These are phyloP conservation scores for Lordiphosa mommai DNA, from an alignment of 1,140 invertebrate species.

Conservation along the genomic window DNA sequence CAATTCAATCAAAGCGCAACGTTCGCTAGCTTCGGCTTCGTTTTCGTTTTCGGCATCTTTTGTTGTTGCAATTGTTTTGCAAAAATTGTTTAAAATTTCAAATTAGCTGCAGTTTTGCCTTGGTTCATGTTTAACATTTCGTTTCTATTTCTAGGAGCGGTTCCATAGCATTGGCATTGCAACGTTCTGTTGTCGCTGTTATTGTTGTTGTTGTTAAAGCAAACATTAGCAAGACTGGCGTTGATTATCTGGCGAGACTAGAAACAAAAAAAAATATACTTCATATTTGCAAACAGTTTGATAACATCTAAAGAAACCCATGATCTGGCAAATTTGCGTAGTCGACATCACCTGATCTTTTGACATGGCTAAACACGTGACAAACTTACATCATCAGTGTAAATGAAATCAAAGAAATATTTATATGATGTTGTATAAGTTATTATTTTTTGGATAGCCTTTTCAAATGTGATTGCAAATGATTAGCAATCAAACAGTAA, in stretches of 20 bases:
- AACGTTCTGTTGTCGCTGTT: constrained; percentile 17
- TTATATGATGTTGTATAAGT: no score
- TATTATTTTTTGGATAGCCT: no score
- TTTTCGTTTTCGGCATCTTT: constrained; percentile 71
- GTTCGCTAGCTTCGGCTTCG: constrained; percentile 53
- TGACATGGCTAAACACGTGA: no score
- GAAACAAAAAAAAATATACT: constrained; percentile 4
- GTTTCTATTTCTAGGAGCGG: constrained; percentile 51
- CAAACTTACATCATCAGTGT: no score
- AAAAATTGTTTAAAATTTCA: constrained; percentile 70
- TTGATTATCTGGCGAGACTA: constrained; percentile 11
- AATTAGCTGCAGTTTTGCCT: constrained; percentile 69
- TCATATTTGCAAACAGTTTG: neutral
- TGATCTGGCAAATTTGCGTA: no score
- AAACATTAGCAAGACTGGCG: constrained; percentile 2
- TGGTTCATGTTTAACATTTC: constrained; percentile 52
- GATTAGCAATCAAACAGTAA: no score
- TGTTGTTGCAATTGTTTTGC: constrained; percentile 47
- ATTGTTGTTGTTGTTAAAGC: constrained; percentile 3
- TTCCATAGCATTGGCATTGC: constrained; percentile 33
- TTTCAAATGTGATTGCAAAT: no score
- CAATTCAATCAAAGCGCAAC: constrained; percentile 76
- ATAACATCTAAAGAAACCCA: neutral
- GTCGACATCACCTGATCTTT: no score
- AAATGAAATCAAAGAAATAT: no score